Evolutionary conservation across 2,113 vertebrate species (phyloP).

Genomic region (Neolamprologus ventralis): DNA sequence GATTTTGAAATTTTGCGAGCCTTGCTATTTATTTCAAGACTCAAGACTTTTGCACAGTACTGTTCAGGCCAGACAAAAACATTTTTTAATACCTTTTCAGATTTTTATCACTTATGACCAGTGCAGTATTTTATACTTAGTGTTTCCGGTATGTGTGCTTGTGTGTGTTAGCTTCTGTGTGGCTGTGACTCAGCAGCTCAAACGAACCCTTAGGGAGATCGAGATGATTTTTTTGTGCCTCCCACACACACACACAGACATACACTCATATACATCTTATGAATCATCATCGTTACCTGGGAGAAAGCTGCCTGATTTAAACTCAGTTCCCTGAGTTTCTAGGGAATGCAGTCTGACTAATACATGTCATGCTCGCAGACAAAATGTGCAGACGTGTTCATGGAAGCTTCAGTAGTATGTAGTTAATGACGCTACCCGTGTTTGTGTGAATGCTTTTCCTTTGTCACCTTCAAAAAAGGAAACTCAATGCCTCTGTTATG

Average conservation of each 20-base stretch:
- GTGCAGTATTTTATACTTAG: background rate
- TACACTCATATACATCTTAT: conserved; percentile 30
- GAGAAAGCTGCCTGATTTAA: conserved; percentile 37
- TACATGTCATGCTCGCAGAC: background rate
- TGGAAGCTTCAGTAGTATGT: background rate
- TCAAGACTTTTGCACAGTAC: background rate
- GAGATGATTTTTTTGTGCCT: conserved; percentile 45
- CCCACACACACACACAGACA: conserved; percentile 32
- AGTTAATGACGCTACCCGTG: background rate
- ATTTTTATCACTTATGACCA: background rate
- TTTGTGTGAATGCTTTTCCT: background rate
- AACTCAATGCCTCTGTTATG: background rate
- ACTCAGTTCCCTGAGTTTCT: conserved; percentile 12
- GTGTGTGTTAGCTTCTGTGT: background rate
- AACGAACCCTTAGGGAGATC: conserved; percentile 26
- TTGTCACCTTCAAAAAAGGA: background rate
- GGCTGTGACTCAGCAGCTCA: conserved; percentile 52
- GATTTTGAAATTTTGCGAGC: too few species aligned
- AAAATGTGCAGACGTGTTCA: background rate
- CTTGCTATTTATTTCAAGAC: too few species aligned
- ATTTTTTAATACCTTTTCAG: background rate
- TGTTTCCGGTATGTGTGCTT: background rate
- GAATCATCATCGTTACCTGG: conserved; percentile 53
- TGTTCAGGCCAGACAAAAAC: background rate
- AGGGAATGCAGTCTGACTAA: conserved; percentile 20